phyloP scores from a whole-genome alignment of 2,113 vertebrate species.

The Stegostoma tigrinum region DNA sequence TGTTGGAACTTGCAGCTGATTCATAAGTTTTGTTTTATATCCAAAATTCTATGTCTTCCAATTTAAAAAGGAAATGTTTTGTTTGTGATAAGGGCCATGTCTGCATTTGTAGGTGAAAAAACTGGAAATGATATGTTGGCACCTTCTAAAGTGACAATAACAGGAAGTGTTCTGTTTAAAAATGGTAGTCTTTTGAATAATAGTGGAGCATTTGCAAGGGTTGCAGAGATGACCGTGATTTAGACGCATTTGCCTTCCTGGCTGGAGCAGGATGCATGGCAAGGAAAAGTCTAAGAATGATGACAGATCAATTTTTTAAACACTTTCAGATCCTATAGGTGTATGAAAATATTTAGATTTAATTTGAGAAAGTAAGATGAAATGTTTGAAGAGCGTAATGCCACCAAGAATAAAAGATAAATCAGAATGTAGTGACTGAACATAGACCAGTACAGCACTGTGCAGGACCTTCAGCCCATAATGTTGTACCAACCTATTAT shows the following conservation, averaged over 20 bases:
- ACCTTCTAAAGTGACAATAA: constrained; percentile 34
- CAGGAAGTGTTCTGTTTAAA: constrained; percentile 31
- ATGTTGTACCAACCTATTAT: too few species aligned
- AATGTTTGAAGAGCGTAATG: not conserved
- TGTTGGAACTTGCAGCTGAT: constrained; percentile 11
- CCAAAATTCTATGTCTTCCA: not conserved
- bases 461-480: too few species aligned
- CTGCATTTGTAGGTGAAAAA: constrained; percentile 13
- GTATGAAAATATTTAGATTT: not conserved
- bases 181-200: constrained; percentile 25
- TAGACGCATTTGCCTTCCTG: not conserved
- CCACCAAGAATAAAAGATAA: not conserved
- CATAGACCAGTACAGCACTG: too few species aligned
- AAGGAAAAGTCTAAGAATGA: not conserved
- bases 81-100: constrained; percentile 21
- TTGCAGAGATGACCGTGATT: not conserved
- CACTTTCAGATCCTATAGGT: not conserved
- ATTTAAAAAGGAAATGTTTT: constrained; percentile 31
- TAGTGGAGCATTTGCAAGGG: not conserved
- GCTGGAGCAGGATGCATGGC: not conserved
- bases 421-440: not conserved
- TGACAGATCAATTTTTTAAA: not conserved
- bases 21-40: not conserved
- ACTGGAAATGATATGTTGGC: constrained; percentile 33
- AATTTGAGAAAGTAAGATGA: not conserved